Percentiles rank a stretch among this genome's conserved stretches.
Conservation (phyloP, 2,888 invertebrate species). For the Stratiomys singularior region DNA sequence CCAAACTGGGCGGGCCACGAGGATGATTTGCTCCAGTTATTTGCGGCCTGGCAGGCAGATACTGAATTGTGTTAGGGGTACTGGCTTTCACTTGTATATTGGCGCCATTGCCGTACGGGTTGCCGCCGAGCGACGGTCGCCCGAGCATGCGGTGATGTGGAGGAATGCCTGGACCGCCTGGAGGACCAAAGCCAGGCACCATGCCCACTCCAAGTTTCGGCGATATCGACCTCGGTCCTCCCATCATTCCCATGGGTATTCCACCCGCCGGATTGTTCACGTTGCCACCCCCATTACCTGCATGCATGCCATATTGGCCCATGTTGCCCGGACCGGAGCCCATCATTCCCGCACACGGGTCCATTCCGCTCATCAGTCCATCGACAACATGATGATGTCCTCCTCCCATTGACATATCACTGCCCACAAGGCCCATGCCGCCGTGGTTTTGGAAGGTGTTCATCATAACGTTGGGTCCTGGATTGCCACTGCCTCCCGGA, state of each 20-base stretch:
- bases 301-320: slow-evolving; percentile 59
- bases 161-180: slow-evolving; percentile 64
- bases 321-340: slow-evolving; percentile 66
- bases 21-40: slow-evolving; percentile 74
- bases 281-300: slow-evolving; percentile 50
- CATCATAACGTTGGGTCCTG: slow-evolving; percentile 48
- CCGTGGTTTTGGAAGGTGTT: slow-evolving; percentile 50
- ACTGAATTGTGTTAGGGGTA: slow-evolving; percentile 98
- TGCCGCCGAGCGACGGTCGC: slow-evolving; percentile 71
- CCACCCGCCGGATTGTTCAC: slow-evolving; percentile 41
- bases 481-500: slow-evolving; percentile 56
- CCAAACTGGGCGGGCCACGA: slow-evolving; percentile 86
- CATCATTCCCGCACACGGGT: slow-evolving; percentile 63
- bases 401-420: slow-evolving; percentile 46
- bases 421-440: slow-evolving; percentile 45
- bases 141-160: slow-evolving; percentile 71
- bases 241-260: slow-evolving; percentile 68
- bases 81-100: slow-evolving; percentile 95
- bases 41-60: slow-evolving; percentile 94
- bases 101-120: slow-evolving; percentile 68
- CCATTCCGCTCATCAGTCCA: slow-evolving; percentile 57
- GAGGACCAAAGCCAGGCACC: slow-evolving; percentile 58
- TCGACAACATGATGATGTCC: slow-evolving; percentile 55
- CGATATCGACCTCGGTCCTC: slow-evolving; percentile 69
- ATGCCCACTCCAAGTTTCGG: slow-evolving; percentile 73